Evolutionary conservation across 2,797 vertebrate species (phyloP).

Genomic region (Anguilla obscura): DNA sequence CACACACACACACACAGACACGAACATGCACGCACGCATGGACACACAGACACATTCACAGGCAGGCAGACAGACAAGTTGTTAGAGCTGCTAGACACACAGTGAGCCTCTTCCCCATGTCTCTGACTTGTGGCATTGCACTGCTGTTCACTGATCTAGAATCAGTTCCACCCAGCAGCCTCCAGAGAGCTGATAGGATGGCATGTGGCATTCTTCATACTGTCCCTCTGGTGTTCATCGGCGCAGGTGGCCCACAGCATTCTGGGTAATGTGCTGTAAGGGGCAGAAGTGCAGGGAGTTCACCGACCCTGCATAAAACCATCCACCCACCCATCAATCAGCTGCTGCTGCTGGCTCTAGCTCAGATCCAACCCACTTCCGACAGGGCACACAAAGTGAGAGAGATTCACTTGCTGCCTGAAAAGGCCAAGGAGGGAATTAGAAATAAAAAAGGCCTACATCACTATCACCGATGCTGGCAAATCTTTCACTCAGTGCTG

Average conservation of each 20-base stretch:
- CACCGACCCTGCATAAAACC: neutral
- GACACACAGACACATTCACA: neutral
- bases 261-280: neutral
- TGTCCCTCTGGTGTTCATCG: neutral
- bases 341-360: neutral
- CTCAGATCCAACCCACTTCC: neutral
- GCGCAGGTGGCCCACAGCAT: neutral
- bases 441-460: neutral
- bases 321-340: neutral
- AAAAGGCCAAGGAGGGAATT: neutral
- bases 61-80: neutral
- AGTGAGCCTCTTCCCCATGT: neutral
- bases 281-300: neutral
- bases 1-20: neutral
- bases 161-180: neutral
- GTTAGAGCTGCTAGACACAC: neutral
- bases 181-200: neutral
- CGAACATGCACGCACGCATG: neutral
- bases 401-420: neutral
- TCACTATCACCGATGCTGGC: neutral
- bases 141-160: neutral
- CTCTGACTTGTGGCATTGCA: neutral
- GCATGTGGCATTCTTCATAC: neutral
- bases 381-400: neutral
- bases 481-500: neutral